These are phyloP conservation scores for Pocillopora damicornis DNA, from an alignment of 64 coral and sea anemone species.

Conservation along the genomic window DNA sequence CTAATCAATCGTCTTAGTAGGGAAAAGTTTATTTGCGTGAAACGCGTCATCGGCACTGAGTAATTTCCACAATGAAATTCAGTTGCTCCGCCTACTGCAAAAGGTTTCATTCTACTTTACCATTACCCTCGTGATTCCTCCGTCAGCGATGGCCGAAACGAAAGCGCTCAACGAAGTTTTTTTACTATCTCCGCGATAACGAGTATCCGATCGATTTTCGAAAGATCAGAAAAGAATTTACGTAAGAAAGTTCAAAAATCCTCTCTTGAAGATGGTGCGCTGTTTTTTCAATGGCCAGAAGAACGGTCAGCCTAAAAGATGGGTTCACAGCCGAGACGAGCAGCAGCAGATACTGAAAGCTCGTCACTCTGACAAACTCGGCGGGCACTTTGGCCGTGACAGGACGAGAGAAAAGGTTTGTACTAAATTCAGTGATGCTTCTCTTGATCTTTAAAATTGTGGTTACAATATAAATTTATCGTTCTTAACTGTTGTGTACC, in stretches of 20 bases:
- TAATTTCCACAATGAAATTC: constrained; percentile 12
- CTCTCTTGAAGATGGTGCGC: constrained; percentile 2
- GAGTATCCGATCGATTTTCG: constrained; percentile 19
- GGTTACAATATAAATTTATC: no score
- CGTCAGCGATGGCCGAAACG: constrained; percentile 3
- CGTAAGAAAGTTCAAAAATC: not conserved
- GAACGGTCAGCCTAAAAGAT: not conserved
- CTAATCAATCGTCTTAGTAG: not conserved
- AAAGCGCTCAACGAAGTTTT: constrained; percentile 4
- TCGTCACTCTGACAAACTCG: no score
- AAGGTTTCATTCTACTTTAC: not conserved
- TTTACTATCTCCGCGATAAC: constrained; percentile 1
- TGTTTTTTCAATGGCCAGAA: constrained; percentile 9
- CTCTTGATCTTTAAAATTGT: no score
- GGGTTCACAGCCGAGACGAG: no score
- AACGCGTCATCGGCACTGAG: constrained; percentile 5
- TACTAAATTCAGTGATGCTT: no score
- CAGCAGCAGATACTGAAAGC: no score
- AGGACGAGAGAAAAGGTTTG: no score
- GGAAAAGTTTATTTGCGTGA: not conserved
- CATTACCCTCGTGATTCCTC: constrained; percentile 5
- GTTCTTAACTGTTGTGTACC: no score
- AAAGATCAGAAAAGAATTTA: not conserved
- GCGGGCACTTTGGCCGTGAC: no score
- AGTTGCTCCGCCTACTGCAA: not conserved